These are phyloP conservation scores for Automeris io DNA, from an alignment of 2,888 invertebrate species.

Conservation along the genomic window DNA sequence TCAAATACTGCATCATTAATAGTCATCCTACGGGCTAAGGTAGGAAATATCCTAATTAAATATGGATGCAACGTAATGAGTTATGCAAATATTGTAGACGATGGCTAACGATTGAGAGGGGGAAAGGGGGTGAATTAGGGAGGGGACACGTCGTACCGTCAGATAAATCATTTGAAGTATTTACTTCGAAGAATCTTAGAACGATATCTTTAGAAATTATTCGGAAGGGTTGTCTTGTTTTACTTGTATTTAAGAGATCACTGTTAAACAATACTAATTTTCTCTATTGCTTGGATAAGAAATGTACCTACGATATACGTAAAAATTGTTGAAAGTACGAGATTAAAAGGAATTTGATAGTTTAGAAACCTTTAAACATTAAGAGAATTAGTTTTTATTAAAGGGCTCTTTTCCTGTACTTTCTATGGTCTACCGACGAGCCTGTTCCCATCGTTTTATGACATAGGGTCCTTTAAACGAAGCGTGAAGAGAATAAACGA, in stretches of 20 bases:
- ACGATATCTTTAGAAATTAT: constrained; percentile 35
- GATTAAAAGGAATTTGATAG: too few relatives aligned
- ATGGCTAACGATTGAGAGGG: constrained; percentile 48
- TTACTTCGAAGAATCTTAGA: constrained; percentile 31
- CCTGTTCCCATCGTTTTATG: too few relatives aligned
- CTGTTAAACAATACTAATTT: too few relatives aligned
- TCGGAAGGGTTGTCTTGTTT: constrained; percentile 33
- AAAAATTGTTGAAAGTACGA: too few relatives aligned
- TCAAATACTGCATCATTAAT: constrained; percentile 21
- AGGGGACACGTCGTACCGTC: constrained; percentile 34
- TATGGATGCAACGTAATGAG: constrained; percentile 73
- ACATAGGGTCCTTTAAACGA: too few relatives aligned
- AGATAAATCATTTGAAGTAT: constrained; percentile 43
- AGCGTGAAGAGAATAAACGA: too few relatives aligned
- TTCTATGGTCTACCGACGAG: too few relatives aligned
- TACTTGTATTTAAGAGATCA: constrained; percentile 17
- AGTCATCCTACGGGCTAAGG: constrained; percentile 28
- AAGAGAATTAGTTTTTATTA: too few relatives aligned
- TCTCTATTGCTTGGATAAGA: too few relatives aligned
- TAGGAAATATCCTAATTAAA: constrained; percentile 72
- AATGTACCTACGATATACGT: too few relatives aligned
- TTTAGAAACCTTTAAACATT: too few relatives aligned
- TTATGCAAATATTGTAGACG: constrained; percentile 70
- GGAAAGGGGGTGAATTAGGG: constrained; percentile 8
- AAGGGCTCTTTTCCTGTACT: too few relatives aligned